A percentile compares a stretch with the other conserved stretches of the same genome.
phyloP scores from a whole-genome alignment of 2,888 invertebrate species.

The Chelonus formosanus region DNA sequence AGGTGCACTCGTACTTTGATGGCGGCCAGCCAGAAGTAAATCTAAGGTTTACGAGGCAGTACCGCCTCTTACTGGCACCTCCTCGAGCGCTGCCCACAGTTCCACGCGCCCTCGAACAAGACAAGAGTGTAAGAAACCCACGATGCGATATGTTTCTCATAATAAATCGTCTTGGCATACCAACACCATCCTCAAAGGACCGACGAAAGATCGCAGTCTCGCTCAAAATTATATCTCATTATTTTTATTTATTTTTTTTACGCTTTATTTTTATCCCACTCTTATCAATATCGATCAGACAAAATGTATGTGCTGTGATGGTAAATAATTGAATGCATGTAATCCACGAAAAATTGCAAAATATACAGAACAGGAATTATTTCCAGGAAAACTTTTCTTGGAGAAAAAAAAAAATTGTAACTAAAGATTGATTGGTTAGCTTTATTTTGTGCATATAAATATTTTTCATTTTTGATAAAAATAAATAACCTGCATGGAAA shows the following conservation, averaged over 20 bases:
- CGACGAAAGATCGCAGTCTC: constrained; percentile 20
- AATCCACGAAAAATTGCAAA: no score
- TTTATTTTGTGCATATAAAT: no score
- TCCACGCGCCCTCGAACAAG: constrained; percentile 37
- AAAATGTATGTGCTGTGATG: no score
- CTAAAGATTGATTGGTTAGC: not conserved
- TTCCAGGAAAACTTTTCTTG: no score
- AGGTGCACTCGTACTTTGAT: constrained; percentile 52
- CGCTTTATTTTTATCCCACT: not conserved
- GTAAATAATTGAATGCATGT: no score
- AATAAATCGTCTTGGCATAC: constrained; percentile 59
- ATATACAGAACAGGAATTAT: no score
- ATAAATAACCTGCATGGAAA: no score
- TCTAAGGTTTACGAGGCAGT: constrained; percentile 66
- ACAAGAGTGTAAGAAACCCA: constrained; percentile 3
- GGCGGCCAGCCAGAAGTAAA: constrained; percentile 65
- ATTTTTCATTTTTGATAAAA: no score
- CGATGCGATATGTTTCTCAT: constrained; percentile 54
- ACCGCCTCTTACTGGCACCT: constrained; percentile 66
- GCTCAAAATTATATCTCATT: constrained; percentile 8
- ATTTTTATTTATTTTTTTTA: constrained; percentile 7
- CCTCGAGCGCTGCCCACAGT: constrained; percentile 61
- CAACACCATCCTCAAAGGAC: constrained; percentile 40
- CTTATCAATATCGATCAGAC: no score
- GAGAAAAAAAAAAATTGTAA: constrained; percentile 2